Evolutionary conservation across 2,888 invertebrate species (phyloP).

Genomic region (Perdita meconis): DNA sequence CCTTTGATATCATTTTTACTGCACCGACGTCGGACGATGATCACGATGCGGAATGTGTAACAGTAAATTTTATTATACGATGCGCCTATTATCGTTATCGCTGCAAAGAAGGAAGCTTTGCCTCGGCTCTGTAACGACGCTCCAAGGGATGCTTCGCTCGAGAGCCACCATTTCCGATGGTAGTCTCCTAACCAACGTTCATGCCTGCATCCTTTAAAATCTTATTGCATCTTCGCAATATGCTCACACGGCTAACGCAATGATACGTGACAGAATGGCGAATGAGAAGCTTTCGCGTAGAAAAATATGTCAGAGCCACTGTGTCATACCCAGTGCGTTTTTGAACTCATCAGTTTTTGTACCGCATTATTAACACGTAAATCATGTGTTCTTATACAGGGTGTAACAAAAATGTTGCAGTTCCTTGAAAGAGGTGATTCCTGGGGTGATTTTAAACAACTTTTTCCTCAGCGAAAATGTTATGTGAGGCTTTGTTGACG

Average conservation of each 20-base stretch:
- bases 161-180: slow-evolving; percentile 33
- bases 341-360: too few species aligned
- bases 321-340: too few species aligned
- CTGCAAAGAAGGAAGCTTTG: slow-evolving; percentile 15
- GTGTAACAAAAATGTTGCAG: too few species aligned
- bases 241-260: not conserved
- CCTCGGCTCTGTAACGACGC: slow-evolving; percentile 23
- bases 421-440: too few species aligned
- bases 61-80: slow-evolving; percentile 44
- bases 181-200: not conserved
- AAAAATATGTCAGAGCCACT: too few species aligned
- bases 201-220: not conserved
- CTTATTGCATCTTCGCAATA: not conserved
- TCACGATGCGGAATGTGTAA: slow-evolving; percentile 5
- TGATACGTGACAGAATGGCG: too few species aligned
- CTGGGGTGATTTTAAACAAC: too few species aligned
- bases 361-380: too few species aligned
- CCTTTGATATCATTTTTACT: slow-evolving; percentile 45
- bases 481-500: too few species aligned
- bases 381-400: too few species aligned
- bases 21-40: slow-evolving; percentile 4
- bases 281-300: too few species aligned
- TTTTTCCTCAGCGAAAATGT: too few species aligned
- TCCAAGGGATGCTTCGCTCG: slow-evolving; percentile 3
- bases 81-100: slow-evolving; percentile 57